Evolutionary conservation across 2,113 vertebrate species (phyloP).

Genomic region (Trematomus loennbergii): DNA sequence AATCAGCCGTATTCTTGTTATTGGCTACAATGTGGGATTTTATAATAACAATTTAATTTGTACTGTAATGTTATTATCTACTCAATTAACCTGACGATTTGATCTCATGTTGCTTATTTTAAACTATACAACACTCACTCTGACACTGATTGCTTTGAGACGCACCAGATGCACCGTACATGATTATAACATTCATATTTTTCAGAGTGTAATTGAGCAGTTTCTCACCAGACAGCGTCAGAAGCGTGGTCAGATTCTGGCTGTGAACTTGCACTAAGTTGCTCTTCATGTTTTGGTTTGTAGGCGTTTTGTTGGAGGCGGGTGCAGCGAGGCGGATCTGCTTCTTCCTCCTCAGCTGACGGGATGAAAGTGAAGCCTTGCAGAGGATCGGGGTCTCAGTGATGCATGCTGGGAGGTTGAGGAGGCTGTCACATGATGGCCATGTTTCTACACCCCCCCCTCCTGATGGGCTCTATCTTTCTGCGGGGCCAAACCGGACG

Average conservation of each 20-base stretch:
- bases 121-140: no score
- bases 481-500: constrained; percentile 63
- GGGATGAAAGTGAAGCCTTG: constrained; percentile 26
- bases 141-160: no score
- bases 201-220: not conserved
- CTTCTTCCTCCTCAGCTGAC: constrained; percentile 80
- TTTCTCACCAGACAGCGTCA: constrained; percentile 74
- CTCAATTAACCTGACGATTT: no score
- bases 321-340: constrained; percentile 63
- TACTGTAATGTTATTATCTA: no score
- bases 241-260: constrained; percentile 49
- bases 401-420: constrained; percentile 51
- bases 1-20: no score
- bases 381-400: constrained; percentile 1
- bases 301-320: no score
- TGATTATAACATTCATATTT: no score
- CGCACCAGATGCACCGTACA: no score
- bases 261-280: not conserved
- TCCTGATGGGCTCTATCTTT: not conserved
- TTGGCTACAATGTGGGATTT: no score
- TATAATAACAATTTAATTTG: no score
- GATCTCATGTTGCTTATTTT: no score
- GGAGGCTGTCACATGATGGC: constrained; percentile 82
- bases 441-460: constrained; percentile 45
- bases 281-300: not conserved